Base-by-base conservation (phyloP, 2,888 invertebrate species). In the Synanthedon tipuliformis region DNA sequence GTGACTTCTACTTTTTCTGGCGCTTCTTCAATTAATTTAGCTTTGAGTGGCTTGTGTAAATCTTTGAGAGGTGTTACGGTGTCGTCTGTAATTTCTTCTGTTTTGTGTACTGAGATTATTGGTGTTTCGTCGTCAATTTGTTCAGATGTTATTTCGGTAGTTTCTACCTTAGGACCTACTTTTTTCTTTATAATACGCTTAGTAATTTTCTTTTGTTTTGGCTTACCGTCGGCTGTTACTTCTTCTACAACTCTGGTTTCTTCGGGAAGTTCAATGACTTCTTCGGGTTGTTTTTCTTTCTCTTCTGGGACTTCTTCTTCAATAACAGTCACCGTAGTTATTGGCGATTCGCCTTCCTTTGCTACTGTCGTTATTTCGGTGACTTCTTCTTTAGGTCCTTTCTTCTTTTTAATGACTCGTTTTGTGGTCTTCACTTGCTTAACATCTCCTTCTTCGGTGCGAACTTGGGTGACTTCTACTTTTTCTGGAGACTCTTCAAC, bases 1-100 rank as follows among this genome's bases (percentile, higher is more conserved):
- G 68, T 66, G 3, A 78, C 66, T 57, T 79, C 73, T 1, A 84
- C 75, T 57, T 79, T 66, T 62, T 81, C 78, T 27, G 86, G 81
- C 18, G 74, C 61, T 57, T 53, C 50, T 41, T 53, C 51, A 11
- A 55, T 12, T 40, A 50, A 1, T 13, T 40, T 45, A 15, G 55
- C 69, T 4, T 61, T 52, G 68, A 68, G 75, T 72, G 48, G 52
- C 27, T 16, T 52, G 48, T 52, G 45, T 49, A 11, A 5, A 2
- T 71, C 67, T 72, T 50, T 1, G 55, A 69, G 68, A 56, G 75
- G 68, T 1, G 71, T 62, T 11, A 67, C 34, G 54, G 62, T 57
- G 8, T 51, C 65, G 68, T 64, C 52, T 64, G 55, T 68, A 66
- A 71, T 59, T 56, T 72, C 41, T 41, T 54, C 41, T 27, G 54